Evolutionary conservation across 2,888 invertebrate genomes (phyloP), one percentile per base, ranked within the genome.

Genomic region (Chloroclystis v-ata): DNA sequence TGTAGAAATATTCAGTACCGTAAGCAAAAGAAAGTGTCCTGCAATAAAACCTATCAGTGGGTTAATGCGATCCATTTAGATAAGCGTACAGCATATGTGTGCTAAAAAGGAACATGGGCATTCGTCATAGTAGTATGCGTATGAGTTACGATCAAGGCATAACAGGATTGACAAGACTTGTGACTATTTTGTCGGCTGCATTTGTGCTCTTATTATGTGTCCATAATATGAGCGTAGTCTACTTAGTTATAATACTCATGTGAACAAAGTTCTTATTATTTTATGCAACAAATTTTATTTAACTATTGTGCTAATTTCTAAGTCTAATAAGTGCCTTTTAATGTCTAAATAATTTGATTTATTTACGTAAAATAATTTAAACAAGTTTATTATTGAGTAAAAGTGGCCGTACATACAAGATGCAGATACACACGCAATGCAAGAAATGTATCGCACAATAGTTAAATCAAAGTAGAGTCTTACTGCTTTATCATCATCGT

Each of bases 131-230:
- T 13, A 30, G 13, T 14, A 39, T 29, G 37, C n/a, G 13, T 39
- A 16, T 46, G 39, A 20, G 35, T 28, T 35, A 46, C 35, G 25
- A 38, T 44, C 20, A 12, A 32, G 37, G 13, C 14, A 24, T 38
- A 44, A 38, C 37, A 43, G 37, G 40, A 46, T 29, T 40, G 35
- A 35, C 46, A 40, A 37, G 32, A 28, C 33, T 25, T 25, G 29
- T 12, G 28, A 28, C 26, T 29, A 16, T 28, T 39, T 16, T 28
- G 28, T 39, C 29, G 39, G 39, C 29, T 39, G 39, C 16, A 39
- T 16, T 33, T 35, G 20, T 20, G 39, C 2, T 20, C 20, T 20
- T 20, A 5, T 20, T 11, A 28, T 29, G 28, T 14, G 10, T 28
- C 28, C n/a, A n/a, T 39, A 16, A 13, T n/a, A 16, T 10, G 14